Percentiles rank a stretch among this genome's conserved stretches.
phyloP scores from a whole-genome alignment of 2,888 invertebrate species.

The Lasioglossum calceatum region DNA sequence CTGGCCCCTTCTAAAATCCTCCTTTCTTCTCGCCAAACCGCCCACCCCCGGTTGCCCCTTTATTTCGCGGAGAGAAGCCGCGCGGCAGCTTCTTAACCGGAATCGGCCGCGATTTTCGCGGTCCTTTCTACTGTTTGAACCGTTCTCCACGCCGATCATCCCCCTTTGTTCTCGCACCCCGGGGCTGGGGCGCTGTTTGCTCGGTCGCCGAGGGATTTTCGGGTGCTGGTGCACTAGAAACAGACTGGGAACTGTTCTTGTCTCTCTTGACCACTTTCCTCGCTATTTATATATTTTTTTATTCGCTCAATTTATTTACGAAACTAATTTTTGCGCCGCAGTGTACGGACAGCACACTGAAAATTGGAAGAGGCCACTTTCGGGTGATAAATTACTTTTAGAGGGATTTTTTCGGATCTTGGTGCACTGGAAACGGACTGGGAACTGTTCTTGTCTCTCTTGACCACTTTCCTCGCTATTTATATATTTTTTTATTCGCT shows the following conservation, averaged over 20 bases:
- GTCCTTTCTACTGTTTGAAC: constrained; percentile 23
- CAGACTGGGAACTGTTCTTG: not conserved
- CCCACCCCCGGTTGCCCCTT: constrained; percentile 13
- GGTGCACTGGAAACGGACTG: not conserved
- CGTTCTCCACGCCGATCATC: constrained; percentile 9
- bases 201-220: not conserved
- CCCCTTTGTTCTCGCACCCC: not conserved
- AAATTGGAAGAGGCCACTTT: fast-evolving
- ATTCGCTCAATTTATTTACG: not conserved
- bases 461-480: not conserved
- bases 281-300: not conserved
- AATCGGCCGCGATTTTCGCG: constrained; percentile 46
- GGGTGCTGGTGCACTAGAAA: not conserved
- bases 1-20: constrained; percentile 23
- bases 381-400: too few species aligned
- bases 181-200: not conserved
- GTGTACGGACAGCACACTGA: not conserved
- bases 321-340: not conserved
- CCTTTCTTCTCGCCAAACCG: constrained; percentile 11
- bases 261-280: not conserved
- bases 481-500: not conserved
- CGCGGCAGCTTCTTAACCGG: constrained; percentile 27
- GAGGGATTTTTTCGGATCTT: not conserved
- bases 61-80: constrained; percentile 23
- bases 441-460: not conserved